phyloP scores from a whole-genome alignment of 2,888 invertebrate species.

The Steinernema carpocapsae region DNA sequence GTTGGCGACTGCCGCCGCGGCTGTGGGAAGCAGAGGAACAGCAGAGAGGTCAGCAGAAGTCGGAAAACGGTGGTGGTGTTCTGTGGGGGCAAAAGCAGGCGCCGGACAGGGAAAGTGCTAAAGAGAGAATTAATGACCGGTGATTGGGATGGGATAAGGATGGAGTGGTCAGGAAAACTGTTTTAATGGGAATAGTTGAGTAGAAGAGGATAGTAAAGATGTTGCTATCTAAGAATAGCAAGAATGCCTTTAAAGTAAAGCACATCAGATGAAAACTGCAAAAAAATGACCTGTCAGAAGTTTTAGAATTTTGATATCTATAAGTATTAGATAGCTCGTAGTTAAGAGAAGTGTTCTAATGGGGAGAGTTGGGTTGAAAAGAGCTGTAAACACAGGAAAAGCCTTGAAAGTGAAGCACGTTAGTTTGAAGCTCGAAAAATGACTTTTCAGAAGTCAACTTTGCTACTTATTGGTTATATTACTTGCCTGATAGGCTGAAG shows the following conservation, averaged over 20 bases:
- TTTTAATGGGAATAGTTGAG: not conserved
- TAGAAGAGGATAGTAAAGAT: conserved; percentile 14
- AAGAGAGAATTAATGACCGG: conserved; percentile 17
- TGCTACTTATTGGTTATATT: no score
- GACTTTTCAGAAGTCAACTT: conserved; percentile 30
- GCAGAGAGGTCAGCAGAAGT: conserved; percentile 27
- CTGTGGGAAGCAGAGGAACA: not conserved
- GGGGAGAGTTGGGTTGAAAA: no score
- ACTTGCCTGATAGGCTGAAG: no score
- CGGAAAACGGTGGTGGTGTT: conserved; percentile 8
- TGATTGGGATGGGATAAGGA: not conserved
- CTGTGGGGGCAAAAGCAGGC: not conserved
- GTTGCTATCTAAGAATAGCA: no score
- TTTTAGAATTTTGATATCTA: no score
- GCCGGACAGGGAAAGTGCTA: conserved; percentile 10
- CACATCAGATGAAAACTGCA: no score
- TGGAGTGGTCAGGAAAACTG: not conserved
- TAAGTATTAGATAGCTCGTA: no score
- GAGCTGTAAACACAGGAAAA: no score
- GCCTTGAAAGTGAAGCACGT: no score
- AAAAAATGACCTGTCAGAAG: conserved; percentile 7
- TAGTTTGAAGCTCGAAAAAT: no score
- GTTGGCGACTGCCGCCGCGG: not conserved
- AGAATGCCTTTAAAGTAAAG: no score
- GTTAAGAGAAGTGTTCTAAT: no score